phyloP scores from a whole-genome alignment of 2,797 vertebrate genomes.

The Rhinoraja longicauda region DNA sequence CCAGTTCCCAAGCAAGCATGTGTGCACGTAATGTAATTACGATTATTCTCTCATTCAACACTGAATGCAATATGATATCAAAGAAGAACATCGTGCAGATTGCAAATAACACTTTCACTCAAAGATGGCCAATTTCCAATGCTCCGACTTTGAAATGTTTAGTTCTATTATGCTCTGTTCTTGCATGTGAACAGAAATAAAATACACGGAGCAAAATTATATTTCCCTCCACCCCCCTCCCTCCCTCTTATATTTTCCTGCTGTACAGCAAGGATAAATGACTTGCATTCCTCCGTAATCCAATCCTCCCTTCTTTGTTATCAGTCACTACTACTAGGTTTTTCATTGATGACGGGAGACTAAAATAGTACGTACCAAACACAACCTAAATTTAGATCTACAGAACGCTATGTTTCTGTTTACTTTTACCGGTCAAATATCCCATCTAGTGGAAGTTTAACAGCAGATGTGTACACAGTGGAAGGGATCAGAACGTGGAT shows the following conservation, averaged over 20 bases:
- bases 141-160: neutral
- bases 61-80: constrained; percentile 4
- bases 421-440: neutral
- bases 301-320: neutral
- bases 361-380: neutral
- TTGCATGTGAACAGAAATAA: neutral
- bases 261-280: neutral
- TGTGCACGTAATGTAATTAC: neutral
- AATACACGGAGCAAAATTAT: neutral
- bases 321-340: neutral
- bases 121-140: neutral
- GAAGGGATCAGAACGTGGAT: neutral
- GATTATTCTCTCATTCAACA: neutral
- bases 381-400: neutral
- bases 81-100: neutral
- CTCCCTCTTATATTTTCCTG: neutral
- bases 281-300: neutral
- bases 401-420: neutral
- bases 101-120: neutral
- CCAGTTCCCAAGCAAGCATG: neutral
- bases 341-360: neutral
- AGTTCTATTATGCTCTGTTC: neutral
- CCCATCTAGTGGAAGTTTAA: constrained; percentile 12
- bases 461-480: neutral
- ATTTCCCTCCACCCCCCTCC: no score